Evolutionary conservation across 1,140 invertebrate species (phyloP).

Genomic region (Drosophila fuyamai): DNA sequence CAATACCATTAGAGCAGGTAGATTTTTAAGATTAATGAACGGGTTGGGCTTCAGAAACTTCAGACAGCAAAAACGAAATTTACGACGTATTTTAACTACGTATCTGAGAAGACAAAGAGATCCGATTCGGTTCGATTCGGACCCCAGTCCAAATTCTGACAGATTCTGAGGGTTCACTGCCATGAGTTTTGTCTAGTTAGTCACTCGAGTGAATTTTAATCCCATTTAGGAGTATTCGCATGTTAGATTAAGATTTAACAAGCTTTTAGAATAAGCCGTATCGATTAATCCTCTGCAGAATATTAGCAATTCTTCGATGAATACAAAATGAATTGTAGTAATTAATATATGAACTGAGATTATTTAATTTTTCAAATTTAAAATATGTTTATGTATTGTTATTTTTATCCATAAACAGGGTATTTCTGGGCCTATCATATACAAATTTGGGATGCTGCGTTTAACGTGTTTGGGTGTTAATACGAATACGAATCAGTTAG

Average conservation of each 20-base stretch:
- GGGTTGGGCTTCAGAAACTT: constrained; percentile 62
- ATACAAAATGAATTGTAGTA: background rate
- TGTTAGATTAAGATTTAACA: no score
- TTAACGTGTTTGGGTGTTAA: constrained; percentile 23
- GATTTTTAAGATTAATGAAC: constrained; percentile 80
- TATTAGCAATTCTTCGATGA: background rate
- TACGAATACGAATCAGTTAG: constrained; percentile 28
- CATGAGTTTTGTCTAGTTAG: constrained; percentile 28
- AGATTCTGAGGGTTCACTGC: constrained; percentile 32
- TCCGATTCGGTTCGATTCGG: constrained; percentile 19
- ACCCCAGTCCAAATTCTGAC: constrained; percentile 45
- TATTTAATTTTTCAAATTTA: no score
- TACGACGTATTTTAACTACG: constrained; percentile 50
- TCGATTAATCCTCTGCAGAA: no score
- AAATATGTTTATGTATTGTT: no score
- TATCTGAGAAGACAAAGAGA: constrained; percentile 12
- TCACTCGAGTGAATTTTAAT: constrained; percentile 2
- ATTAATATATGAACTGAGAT: background rate
- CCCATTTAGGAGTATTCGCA: background rate
- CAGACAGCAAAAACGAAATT: constrained; percentile 59
- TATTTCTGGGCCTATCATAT: constrained; percentile 16
- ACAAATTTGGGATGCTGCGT: constrained; percentile 4
- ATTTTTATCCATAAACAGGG: constrained; percentile 9
- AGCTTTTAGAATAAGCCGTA: no score
- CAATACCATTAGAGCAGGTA: constrained; percentile 72